A percentile compares a stretch with the other conserved stretches of the same genome.
Evolutionary conservation across 2,113 vertebrate genomes (phyloP).

Genomic region (Psilopsiagon aymara): DNA sequence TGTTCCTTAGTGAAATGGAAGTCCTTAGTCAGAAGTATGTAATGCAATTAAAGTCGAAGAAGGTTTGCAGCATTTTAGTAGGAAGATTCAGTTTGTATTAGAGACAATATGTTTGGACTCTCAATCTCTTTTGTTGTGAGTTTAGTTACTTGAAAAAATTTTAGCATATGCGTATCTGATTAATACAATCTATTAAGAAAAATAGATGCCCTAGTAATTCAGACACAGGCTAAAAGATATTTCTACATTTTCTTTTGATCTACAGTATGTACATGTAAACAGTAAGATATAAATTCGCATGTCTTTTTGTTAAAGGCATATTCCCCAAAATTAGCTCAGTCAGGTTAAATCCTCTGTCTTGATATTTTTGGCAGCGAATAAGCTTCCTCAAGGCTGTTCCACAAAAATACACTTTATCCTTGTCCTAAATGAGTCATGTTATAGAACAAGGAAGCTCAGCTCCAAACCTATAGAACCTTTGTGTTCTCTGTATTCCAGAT

Average conservation of each 20-base stretch:
- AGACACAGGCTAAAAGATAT: not conserved
- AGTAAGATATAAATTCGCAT: not conserved
- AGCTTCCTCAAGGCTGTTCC: not conserved
- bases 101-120: not conserved
- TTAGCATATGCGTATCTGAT: not conserved
- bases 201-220: not conserved
- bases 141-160: not conserved
- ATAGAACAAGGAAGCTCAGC: not conserved
- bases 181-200: not conserved
- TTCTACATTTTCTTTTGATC: not conserved
- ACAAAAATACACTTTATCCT: not conserved
- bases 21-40: not conserved
- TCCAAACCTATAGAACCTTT: not conserved
- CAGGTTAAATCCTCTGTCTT: not conserved
- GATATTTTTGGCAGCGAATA: not conserved
- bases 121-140: not conserved
- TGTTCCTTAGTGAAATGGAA: not conserved
- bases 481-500: not conserved
- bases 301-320: not conserved
- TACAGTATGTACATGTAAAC: not conserved
- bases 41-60: constrained; percentile 5
- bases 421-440: not conserved
- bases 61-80: not conserved
- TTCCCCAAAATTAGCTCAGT: not conserved
- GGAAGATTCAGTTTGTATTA: not conserved